Evolutionary conservation across 2,797 vertebrate species (phyloP), one percentile per base, ranked within the genome.

Genomic region (Aplochiton taeniatus): DNA sequence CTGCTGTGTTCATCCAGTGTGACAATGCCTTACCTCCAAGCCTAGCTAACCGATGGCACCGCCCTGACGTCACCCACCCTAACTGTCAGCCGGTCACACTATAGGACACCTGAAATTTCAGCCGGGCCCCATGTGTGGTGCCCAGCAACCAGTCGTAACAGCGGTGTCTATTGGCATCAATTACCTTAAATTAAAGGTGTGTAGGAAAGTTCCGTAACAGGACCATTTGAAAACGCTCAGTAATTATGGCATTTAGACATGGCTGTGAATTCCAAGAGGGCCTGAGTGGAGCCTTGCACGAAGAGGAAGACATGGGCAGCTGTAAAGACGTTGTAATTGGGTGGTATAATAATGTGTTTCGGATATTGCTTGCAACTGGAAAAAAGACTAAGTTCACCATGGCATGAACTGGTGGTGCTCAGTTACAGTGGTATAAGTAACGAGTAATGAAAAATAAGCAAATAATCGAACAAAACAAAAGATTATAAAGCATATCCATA

Each of bases 91-190:
- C 9, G 4, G n/a, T 64, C 58, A 60, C 57, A 47, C 68, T 63
- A 61, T 55, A 65, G 70, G 65, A 78, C n/a, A 11, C 19, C 9
- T 72, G 75, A 76, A 79, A 85, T 77, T 85, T 78, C 76, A 76
- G 65, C 54, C 63, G 58, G 52, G 60, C 70, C 62, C 31, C 62
- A 80, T 10, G 46, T 43, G 58, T 52, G 49, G 43, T 31, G 66
- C 71, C 66, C 63, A 4, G 45, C 69, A 63, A 46, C 69, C 55
- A 41, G 70, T 67, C 76, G 85, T 78, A 81, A 80, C 56, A 60
- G 52, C 13, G 17, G 19, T 14, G 45, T 50, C 56, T 49, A 17
- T 9, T n/a, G 57, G 43, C 52, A 48, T 72, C 51, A 55, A 56
- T 68, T 31, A 31, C 31, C 31, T 31, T 6, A 31, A 31, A 2